Evolutionary conservation across 1,140 invertebrate species (phyloP).

Genomic region (Diorhabda elongata): DNA sequence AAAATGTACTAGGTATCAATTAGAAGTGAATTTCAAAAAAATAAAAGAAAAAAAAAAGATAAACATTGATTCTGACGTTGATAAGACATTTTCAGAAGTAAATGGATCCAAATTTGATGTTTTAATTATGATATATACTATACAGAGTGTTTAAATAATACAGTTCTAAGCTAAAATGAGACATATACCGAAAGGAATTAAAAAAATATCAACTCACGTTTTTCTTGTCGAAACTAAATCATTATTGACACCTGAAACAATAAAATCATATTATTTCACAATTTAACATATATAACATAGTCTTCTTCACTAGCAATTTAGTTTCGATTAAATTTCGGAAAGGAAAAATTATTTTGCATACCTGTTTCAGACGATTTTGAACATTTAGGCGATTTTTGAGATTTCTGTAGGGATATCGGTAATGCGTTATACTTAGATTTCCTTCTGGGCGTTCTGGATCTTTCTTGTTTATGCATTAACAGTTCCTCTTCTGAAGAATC

Average conservation of each 20-base stretch:
- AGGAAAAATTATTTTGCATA: neutral
- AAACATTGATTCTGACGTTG: no score
- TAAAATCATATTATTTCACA: neutral
- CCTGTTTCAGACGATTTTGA: constrained; percentile 4
- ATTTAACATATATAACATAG: no score
- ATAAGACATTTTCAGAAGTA: no score
- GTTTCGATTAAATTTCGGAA: no score
- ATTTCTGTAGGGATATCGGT: constrained; percentile 15
- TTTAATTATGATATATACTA: no score
- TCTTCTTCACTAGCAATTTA: no score
- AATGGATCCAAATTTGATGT: no score
- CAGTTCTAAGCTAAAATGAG: no score
- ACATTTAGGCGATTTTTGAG: constrained; percentile 5
- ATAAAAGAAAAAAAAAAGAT: no score
- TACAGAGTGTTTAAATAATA: no score
- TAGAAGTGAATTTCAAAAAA: no score
- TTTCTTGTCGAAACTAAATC: neutral
- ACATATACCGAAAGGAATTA: neutral
- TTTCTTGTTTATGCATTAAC: constrained; percentile 7
- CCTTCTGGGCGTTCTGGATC: neutral
- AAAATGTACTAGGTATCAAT: no score
- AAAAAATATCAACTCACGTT: constrained; percentile 5
- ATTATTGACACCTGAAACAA: constrained; percentile 8
- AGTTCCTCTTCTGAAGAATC: constrained; percentile 27
- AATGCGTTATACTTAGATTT: constrained; percentile 18